Evolutionary conservation across 2,888 invertebrate genomes (phyloP).

Genomic region (Pasiphila rectangulata): DNA sequence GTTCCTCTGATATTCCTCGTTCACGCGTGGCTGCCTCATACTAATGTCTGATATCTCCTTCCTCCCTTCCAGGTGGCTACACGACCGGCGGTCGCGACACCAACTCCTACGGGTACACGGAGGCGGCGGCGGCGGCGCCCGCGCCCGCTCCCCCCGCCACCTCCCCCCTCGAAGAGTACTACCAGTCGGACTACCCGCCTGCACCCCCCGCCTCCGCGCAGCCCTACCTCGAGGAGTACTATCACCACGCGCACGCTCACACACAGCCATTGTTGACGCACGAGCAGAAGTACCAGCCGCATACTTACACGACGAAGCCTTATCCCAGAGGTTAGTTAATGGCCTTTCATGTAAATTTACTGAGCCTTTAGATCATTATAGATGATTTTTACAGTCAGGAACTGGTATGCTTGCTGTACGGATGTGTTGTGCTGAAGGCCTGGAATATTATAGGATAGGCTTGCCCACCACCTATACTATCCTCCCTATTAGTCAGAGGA

Average conservation of each 20-base stretch:
- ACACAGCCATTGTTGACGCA: constrained; percentile 79
- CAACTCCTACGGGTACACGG: constrained; percentile 73
- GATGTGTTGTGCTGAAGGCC: too few relatives aligned
- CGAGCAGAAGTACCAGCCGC: constrained; percentile 87
- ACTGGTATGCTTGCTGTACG: neutral
- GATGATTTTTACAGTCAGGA: neutral
- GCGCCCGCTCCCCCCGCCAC: constrained; percentile 61
- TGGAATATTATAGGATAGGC: too few relatives aligned
- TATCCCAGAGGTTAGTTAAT: constrained; percentile 85
- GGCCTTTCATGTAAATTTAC: too few relatives aligned
- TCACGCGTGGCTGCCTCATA: too few relatives aligned
- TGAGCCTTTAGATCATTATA: too few relatives aligned
- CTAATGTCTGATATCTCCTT: neutral
- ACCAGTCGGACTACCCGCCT: constrained; percentile 73
- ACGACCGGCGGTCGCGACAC: constrained; percentile 79
- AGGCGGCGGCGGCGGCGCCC: constrained; percentile 53
- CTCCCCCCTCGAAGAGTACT: constrained; percentile 80
- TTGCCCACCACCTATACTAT: too few relatives aligned
- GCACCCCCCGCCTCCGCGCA: constrained; percentile 75
- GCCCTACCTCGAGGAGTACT: constrained; percentile 85
- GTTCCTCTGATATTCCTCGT: too few relatives aligned
- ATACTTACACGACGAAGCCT: constrained; percentile 85
- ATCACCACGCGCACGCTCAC: constrained; percentile 88
- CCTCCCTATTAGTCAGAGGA: too few relatives aligned
- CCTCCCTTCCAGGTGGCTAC: constrained; percentile 72